Percentiles rank a stretch among this genome's conserved stretches.
Evolutionary conservation across 2,888 invertebrate species (phyloP).

Genomic region (Xiphydria camelus): DNA sequence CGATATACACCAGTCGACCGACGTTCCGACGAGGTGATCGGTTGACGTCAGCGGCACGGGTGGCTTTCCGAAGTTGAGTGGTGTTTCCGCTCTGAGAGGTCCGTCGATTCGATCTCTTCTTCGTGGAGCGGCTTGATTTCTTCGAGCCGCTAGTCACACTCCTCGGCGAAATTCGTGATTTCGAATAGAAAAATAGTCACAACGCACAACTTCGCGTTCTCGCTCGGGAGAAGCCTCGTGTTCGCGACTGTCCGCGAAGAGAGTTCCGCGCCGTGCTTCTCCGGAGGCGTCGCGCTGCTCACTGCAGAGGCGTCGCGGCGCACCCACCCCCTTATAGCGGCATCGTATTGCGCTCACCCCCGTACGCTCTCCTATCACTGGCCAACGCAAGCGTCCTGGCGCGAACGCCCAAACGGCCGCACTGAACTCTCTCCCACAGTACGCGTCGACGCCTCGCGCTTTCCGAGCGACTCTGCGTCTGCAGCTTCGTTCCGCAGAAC

Average conservation of each 20-base stretch:
- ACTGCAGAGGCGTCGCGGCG: slow-evolving; percentile 54
- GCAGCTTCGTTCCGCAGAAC: background rate
- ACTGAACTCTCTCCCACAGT: slow-evolving; percentile 11
- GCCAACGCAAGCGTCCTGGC: slow-evolving; percentile 33
- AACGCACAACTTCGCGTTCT: too few species aligned
- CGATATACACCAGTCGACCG: too few species aligned
- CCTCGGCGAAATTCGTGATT: too few species aligned
- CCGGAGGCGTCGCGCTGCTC: slow-evolving; percentile 49
- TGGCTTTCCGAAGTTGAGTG: too few species aligned
- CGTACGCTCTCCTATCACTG: slow-evolving; percentile 17
- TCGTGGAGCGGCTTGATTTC: too few species aligned
- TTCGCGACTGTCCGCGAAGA: slow-evolving; percentile 8
- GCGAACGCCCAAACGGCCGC: slow-evolving; percentile 1
- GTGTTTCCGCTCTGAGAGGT: too few species aligned
- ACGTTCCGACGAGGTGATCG: too few species aligned
- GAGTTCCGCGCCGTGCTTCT: slow-evolving; percentile 9
- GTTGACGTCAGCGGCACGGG: too few species aligned
- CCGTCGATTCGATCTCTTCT: too few species aligned
- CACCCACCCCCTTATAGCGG: slow-evolving; percentile 57
- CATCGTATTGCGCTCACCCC: slow-evolving; percentile 45
- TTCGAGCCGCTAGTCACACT: too few species aligned
- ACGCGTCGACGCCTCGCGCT: slow-evolving; percentile 24
- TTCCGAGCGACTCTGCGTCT: background rate
- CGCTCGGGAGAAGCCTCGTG: slow-evolving; percentile 22
- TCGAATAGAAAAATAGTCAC: too few species aligned